These are phyloP conservation scores for Mormyrus iriodes DNA, from an alignment of 2,113 vertebrate species.

Conservation along the genomic window DNA sequence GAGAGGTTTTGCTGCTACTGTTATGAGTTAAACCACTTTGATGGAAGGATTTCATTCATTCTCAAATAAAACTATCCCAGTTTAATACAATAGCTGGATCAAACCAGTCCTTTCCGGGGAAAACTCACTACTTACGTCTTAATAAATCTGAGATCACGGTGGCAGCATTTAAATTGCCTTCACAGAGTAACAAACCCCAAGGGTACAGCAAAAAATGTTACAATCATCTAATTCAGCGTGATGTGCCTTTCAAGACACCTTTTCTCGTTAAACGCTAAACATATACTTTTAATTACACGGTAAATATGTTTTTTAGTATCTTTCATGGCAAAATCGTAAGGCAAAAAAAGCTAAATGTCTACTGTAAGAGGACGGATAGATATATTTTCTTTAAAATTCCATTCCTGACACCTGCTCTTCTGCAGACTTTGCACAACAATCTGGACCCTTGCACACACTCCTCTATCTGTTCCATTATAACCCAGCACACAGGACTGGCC, in stretches of 20 bases:
- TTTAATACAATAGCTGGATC: neutral
- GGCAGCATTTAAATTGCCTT: neutral
- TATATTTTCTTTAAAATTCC: neutral
- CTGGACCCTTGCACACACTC: neutral
- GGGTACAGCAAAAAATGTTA: neutral
- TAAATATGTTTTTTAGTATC: neutral
- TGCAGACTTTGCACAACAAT: neutral
- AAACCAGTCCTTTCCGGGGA: neutral
- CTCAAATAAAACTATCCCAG: neutral
- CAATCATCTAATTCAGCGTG: neutral
- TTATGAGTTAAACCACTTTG: neutral
- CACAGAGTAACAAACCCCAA: neutral
- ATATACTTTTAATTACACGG: neutral
- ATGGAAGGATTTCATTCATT: constrained; percentile 2
- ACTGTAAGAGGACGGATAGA: neutral
- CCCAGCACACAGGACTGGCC: neutral
- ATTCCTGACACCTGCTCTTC: neutral
- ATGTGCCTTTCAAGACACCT: neutral
- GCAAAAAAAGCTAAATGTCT: neutral
- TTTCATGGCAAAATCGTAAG: neutral
- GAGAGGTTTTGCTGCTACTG: neutral
- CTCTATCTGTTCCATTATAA: neutral
- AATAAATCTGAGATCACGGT: neutral
- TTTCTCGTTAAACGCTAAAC: neutral
- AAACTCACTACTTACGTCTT: neutral